phyloP scores from a whole-genome alignment of 2,113 vertebrate species.

The Osmerus mordax region DNA sequence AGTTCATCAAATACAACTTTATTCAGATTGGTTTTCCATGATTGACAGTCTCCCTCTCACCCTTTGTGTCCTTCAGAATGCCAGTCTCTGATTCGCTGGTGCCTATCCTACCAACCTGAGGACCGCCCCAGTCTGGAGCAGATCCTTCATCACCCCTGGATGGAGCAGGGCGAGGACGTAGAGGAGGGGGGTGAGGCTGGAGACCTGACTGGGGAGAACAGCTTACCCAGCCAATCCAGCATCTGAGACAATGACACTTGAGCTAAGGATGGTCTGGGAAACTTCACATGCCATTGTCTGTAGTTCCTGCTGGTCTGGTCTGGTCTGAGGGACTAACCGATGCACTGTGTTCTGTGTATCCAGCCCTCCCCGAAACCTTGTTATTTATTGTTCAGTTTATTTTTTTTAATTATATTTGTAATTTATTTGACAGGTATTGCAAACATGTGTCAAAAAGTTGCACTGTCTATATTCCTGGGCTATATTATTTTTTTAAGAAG shows the following conservation, averaged over 20 bases:
- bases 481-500: too few relatives aligned
- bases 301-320: too few relatives aligned
- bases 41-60: not conserved
- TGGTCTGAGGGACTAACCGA: too few relatives aligned
- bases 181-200: constrained; percentile 34
- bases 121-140: constrained; percentile 78
- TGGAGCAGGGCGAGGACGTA: constrained; percentile 61
- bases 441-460: not conserved
- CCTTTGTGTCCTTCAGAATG: constrained; percentile 65
- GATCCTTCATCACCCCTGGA: constrained; percentile 80
- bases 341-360: not conserved
- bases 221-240: constrained; percentile 41
- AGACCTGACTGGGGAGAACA: constrained; percentile 42
- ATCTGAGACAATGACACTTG: not conserved
- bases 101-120: constrained; percentile 72
- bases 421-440: constrained; percentile 26
- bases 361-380: not conserved
- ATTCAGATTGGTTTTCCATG: not conserved
- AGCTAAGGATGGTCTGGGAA: constrained; percentile 14
- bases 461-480: not conserved
- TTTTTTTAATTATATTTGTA: not conserved
- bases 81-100: constrained; percentile 78
- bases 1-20: too few relatives aligned
- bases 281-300: constrained; percentile 19
- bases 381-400: constrained; percentile 4